Percentiles rank a stretch among this genome's conserved stretches.
Conservation (phyloP, 2,797 vertebrate species). For the Gila robusta region DNA sequence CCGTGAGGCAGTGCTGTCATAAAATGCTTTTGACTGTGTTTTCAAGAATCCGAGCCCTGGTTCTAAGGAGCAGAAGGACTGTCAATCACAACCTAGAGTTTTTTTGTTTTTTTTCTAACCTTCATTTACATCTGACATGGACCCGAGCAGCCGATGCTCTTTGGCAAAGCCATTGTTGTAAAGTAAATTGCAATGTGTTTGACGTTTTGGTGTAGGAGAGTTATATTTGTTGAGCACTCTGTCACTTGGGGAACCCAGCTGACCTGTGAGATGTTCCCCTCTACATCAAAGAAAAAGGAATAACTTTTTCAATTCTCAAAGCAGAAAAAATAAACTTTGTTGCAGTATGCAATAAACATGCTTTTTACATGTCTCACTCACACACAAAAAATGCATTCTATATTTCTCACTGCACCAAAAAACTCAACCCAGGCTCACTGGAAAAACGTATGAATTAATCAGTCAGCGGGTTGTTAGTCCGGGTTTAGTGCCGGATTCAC, state of each 20-base stretch:
- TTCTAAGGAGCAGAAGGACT: constrained; percentile 30
- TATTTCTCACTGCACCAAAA: background rate
- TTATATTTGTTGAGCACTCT: constrained; percentile 5
- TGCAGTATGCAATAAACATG: background rate
- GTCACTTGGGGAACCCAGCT: background rate
- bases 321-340: background rate
- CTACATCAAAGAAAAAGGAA: background rate
- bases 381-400: background rate
- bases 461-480: no score
- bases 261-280: background rate
- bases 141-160: constrained; percentile 12
- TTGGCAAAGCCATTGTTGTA: constrained; percentile 15
- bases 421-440: background rate
- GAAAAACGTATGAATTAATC: background rate
- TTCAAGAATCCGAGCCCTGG: constrained; percentile 29
- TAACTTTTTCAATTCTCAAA: background rate
- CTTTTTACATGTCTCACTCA: background rate
- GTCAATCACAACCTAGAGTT: constrained; percentile 29
- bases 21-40: constrained; percentile 45
- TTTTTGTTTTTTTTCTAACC: background rate
- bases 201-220: background rate
- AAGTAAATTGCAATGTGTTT: background rate
- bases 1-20: constrained; percentile 34
- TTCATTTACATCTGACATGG: constrained; percentile 38
- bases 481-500: no score